phyloP scores from a whole-genome alignment of 2,888 invertebrate genomes.

The Tethea ocularis region DNA sequence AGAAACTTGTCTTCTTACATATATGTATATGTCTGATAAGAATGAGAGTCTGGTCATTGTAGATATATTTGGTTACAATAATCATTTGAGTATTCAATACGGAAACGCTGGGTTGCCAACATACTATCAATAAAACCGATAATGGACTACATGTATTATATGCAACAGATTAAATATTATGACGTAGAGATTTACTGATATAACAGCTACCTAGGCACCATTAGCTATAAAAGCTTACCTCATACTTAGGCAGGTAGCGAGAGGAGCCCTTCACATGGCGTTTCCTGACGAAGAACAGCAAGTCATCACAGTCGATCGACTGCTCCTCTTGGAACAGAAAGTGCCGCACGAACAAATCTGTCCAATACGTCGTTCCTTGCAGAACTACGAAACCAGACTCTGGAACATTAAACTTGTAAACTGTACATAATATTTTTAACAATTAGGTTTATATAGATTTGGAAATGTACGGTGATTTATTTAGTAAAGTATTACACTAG shows the following conservation, averaged over 20 bases:
- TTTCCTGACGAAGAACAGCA: slow-evolving; percentile 97
- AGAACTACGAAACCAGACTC: slow-evolving; percentile 96
- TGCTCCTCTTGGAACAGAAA: slow-evolving; percentile 95
- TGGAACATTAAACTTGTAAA: slow-evolving; percentile 60
- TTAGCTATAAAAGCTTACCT: slow-evolving; percentile 80
- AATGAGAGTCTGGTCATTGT: not conserved
- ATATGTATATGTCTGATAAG: no score
- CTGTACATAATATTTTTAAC: not conserved
- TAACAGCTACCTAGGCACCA: not conserved
- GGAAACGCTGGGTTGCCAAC: not conserved
- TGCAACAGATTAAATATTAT: not conserved
- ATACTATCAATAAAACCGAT: not conserved
- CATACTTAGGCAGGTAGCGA: slow-evolving; percentile 94
- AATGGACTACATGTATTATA: not conserved
- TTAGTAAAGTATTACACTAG: not conserved
- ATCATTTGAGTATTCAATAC: not conserved
- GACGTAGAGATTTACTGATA: not conserved
- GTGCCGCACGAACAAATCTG: slow-evolving; percentile 96
- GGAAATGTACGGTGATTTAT: not conserved
- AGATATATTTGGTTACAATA: not conserved
- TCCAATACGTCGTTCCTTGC: slow-evolving; percentile 97
- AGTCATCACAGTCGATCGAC: slow-evolving; percentile 96
- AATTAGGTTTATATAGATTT: not conserved
- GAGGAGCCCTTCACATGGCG: slow-evolving; percentile 95
- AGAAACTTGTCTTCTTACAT: no score